Evolutionary conservation across 2,888 invertebrate species (phyloP), one percentile per base, ranked within the genome.

Genomic region (Microdon myrmicae): DNA sequence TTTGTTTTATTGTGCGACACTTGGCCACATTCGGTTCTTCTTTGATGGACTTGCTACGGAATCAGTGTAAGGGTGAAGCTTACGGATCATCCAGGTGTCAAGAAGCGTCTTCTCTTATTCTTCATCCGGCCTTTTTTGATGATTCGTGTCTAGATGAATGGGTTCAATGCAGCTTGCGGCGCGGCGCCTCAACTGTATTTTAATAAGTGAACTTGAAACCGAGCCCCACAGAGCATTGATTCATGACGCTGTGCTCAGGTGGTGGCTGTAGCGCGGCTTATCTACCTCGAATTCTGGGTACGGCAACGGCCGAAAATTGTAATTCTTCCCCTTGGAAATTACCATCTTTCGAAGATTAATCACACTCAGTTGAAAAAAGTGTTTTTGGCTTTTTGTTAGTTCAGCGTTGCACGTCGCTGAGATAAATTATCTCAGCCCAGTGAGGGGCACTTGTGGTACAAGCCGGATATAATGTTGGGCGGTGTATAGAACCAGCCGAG

Each of bases 331-430:
- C 39, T 16, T 23, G 38, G 13, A 59, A 47, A 53, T 47, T 59
- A 43, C 29, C 53, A 53, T 41, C 41, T 53, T 54, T 41, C 8
- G 20, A 31, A 54, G 38, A 60, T 54, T 54, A 48, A 54, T 60
- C 54, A 54, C 43, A 43, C 12, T 14, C 20, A 26, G 14, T 26
- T n/a, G 25, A 37, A 29, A 43, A 16, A 5, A 20, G 20, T 6
- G n/a, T 34, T 47, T 16, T 20, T 2, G 28, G 14, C n/a, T 20
- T 37, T 29, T 32, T 23, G 17, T 10, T 32, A 34, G 4, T 32
- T 12, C 6, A 37, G 20, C 13, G 12, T n/a, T 22, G 44, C 26
- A 51, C 25, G 38, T 13, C 10, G 23, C 29, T 25, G 41, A 41
- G 54, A 47, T 37, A 47, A 54, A 59, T 59, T 20, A 37, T 45